phyloP scores from a whole-genome alignment of 2,797 vertebrate genomes.

The Gastrophryne carolinensis region DNA sequence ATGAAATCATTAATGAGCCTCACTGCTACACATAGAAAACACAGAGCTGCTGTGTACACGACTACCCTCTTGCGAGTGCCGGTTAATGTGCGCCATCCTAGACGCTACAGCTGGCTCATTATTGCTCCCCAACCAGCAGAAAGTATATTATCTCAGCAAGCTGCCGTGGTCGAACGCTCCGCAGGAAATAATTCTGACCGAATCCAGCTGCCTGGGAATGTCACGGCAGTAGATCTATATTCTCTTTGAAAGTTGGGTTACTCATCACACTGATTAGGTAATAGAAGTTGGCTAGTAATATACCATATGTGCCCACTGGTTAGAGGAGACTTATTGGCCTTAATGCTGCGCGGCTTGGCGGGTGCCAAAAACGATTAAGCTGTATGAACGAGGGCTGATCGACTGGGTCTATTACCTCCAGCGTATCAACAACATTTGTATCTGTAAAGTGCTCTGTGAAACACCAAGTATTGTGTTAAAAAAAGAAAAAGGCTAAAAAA shows the following conservation, averaged over 20 bases:
- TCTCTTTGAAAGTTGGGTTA: slow-evolving; percentile 11
- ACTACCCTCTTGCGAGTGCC: slow-evolving; percentile 22
- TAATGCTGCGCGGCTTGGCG: neutral
- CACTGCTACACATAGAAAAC: slow-evolving; percentile 23
- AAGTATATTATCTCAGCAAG: slow-evolving; percentile 47
- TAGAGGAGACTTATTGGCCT: slow-evolving; percentile 5
- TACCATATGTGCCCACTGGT: slow-evolving; percentile 20
- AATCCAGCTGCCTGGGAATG: slow-evolving; percentile 40
- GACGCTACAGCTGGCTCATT: slow-evolving; percentile 20
- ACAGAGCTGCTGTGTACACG: neutral
- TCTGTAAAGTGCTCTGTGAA: neutral
- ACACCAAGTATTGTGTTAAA: too few relatives aligned
- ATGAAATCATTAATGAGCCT: slow-evolving; percentile 3
- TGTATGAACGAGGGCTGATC: neutral
- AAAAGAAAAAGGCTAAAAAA: too few relatives aligned
- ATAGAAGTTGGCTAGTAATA: slow-evolving; percentile 13
- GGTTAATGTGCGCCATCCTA: slow-evolving; percentile 18
- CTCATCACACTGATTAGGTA: slow-evolving; percentile 8
- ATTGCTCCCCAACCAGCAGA: slow-evolving; percentile 36
- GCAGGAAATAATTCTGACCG: slow-evolving; percentile 36
- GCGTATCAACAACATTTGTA: neutral
- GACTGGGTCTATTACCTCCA: neutral
- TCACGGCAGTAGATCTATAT: slow-evolving; percentile 24
- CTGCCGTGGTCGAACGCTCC: slow-evolving; percentile 22
- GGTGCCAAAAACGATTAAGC: neutral